These are phyloP conservation scores for Lithosia quadra DNA, from an alignment of 2,888 invertebrate genomes.

Conservation along the genomic window DNA sequence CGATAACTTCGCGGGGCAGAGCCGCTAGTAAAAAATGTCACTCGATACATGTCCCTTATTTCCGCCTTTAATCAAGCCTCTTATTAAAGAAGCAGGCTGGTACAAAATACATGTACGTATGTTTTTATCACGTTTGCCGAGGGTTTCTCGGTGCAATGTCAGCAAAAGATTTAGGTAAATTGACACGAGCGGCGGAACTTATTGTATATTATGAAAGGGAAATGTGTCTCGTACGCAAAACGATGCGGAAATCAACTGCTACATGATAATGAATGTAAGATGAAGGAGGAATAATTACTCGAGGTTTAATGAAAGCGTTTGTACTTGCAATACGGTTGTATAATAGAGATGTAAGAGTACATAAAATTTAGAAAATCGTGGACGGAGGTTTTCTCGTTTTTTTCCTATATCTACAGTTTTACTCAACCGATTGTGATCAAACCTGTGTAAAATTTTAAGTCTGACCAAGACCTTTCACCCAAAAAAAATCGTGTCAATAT, in stretches of 20 bases:
- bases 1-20: too few species aligned
- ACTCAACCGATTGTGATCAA: too few species aligned
- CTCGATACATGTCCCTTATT: too few species aligned
- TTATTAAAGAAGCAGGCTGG: neutral
- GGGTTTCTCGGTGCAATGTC: constrained; percentile 68
- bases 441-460: too few species aligned
- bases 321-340: neutral
- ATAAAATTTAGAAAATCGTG: too few species aligned
- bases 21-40: too few species aligned
- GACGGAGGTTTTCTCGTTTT: too few species aligned
- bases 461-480: too few species aligned
- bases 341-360: neutral
- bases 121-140: constrained; percentile 32
- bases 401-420: too few species aligned
- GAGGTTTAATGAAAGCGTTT: neutral
- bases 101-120: constrained; percentile 24
- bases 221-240: constrained; percentile 39
- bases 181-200: constrained; percentile 69
- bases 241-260: constrained; percentile 27
- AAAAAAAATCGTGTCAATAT: too few species aligned
- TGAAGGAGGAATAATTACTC: neutral
- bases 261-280: neutral
- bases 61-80: neutral
- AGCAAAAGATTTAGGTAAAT: constrained; percentile 74
- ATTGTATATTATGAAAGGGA: constrained; percentile 65